Percentiles rank a stretch among this genome's conserved stretches.
phyloP scores from a whole-genome alignment of 1,140 invertebrate genomes.

The Muscidifurax raptorellus region DNA sequence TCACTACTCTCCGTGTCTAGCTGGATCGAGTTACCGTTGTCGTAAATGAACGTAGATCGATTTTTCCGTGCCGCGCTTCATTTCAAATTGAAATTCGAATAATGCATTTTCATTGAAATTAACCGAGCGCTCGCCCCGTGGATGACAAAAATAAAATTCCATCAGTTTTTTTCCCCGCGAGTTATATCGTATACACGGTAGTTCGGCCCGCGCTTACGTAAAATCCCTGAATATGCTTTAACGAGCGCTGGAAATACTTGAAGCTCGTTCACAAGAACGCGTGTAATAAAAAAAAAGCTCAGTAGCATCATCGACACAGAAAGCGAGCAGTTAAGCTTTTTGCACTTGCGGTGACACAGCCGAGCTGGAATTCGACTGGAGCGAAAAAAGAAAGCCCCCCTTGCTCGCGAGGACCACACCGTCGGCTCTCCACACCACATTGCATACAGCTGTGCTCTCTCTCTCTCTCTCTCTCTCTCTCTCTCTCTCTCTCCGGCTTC shows the following conservation, averaged over 20 bases:
- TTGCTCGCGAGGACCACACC: neutral
- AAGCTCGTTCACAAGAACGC: neutral
- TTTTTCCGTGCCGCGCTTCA: neutral
- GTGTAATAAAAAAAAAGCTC: neutral
- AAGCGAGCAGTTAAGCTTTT: conserved; percentile 4
- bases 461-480: neutral
- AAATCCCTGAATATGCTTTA: no score
- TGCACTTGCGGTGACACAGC: neutral
- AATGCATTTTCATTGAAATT: neutral
- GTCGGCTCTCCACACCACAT: neutral
- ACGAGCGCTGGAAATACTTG: neutral
- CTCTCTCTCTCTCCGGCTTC: neutral
- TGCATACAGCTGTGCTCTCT: neutral
- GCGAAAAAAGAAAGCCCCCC: neutral
- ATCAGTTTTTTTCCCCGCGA: no score
- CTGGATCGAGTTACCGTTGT: neutral
- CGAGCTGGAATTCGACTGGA: neutral
- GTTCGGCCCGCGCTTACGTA: no score
- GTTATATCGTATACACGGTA: no score
- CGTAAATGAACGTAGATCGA: neutral
- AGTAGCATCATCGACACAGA: neutral
- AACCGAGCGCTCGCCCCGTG: neutral
- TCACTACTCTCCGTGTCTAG: neutral
- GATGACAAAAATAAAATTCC: neutral
- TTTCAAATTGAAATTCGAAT: neutral